Base-by-base conservation (phyloP, 2,888 invertebrate species). In the Nemotelus nigrinus region DNA sequence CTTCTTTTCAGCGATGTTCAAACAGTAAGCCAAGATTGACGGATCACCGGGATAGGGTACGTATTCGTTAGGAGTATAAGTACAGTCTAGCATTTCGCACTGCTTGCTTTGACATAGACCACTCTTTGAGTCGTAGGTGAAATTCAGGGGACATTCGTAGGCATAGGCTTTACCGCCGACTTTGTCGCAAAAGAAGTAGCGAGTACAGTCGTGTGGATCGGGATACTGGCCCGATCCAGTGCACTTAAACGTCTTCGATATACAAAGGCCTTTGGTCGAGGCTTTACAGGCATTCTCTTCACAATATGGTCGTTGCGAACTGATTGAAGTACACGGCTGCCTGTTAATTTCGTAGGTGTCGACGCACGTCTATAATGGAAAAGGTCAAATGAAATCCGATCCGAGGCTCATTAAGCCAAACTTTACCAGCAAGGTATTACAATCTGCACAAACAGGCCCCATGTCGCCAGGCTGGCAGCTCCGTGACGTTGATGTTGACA, bases 151-250 rank as follows among this genome's bases (percentile, higher is more conserved):
- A 65, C 80, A 80, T 7, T 71, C 57, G 44, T 79, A 79, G 5
- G 48, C 65, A 43, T 63, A 50, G 2, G 77, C 43, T 44, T 43
- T 55, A 8, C 48, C 78, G 3, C 77, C 60, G 8, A 10, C n/a
- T 5, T 67, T 53, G 45, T 70, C 68, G 47, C 81, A 81, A 3
- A 79, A 45, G 55, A 74, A 78, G 58, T 81, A 81, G 3, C 77
- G 67, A 2, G 50, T 47, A 41, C 81, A 81, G 53, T 81, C 76
- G n/a, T 60, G 47, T 2, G 77, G 65, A 76, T 81, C 79, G 2
- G 78, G 74, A 41, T 79, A 79, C 2, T 77, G 90, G 90, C 84
- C 91, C 87, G 83, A 90, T 25, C 71, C 55, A 7, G 77, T 76
- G 43, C 80, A 80, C 2, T 45, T 47, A 25, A 70, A 70, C 7